These are phyloP conservation scores for Amniataba percoides DNA, from an alignment of 2,797 vertebrate genomes.

Conservation along the genomic window DNA sequence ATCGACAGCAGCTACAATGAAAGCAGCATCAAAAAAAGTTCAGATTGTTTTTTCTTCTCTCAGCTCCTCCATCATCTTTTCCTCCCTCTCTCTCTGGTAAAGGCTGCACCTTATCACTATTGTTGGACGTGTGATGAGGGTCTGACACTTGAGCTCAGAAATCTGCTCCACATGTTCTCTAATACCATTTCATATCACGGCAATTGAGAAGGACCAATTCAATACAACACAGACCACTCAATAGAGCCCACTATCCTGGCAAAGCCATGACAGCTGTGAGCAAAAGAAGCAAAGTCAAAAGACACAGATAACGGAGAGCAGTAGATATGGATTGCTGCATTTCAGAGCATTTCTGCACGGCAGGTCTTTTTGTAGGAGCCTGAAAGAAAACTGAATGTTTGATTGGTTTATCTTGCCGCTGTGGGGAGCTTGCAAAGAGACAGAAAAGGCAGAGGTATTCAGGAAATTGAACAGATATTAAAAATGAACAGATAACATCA, in stretches of 20 bases:
- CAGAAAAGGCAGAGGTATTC: slow-evolving; percentile 7
- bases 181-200: slow-evolving; percentile 30
- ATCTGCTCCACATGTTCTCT: slow-evolving; percentile 25
- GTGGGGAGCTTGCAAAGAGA: slow-evolving; percentile 6
- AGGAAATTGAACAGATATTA: neutral
- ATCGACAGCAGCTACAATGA: slow-evolving; percentile 12
- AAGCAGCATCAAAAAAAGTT: slow-evolving; percentile 22
- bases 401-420: neutral
- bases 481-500: slow-evolving; percentile 23
- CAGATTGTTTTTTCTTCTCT: slow-evolving; percentile 8
- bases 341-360: slow-evolving; percentile 12
- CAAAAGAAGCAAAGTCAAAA: slow-evolving; percentile 10
- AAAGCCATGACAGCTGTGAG: slow-evolving; percentile 22
- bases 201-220: slow-evolving; percentile 41
- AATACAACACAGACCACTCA: slow-evolving; percentile 46
- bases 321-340: slow-evolving; percentile 38
- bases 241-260: slow-evolving; percentile 12
- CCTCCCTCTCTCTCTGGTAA: neutral
- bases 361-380: slow-evolving; percentile 13
- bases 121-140: slow-evolving; percentile 20
- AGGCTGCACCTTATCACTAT: slow-evolving; percentile 16
- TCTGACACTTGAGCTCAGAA: slow-evolving; percentile 39
- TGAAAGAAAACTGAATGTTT: slow-evolving; percentile 36
- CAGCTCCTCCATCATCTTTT: slow-evolving; percentile 6
- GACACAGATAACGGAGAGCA: neutral